Percentiles rank a stretch among this genome's conserved stretches.
These are phyloP conservation scores for Eretmocerus hayati DNA, from an alignment of 2,888 invertebrate species.

Conservation along the genomic window DNA sequence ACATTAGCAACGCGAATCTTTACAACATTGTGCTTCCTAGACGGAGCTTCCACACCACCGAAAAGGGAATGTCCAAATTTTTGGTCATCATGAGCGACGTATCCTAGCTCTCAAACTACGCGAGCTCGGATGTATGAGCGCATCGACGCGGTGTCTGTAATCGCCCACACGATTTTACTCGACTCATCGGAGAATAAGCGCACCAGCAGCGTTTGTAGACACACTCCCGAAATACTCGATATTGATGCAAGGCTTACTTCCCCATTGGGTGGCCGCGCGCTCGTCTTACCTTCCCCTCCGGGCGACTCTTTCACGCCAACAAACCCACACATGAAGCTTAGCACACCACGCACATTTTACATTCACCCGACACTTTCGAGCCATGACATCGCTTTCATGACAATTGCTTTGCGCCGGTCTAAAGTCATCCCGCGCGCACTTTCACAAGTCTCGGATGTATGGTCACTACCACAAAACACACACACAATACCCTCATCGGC, in stretches of 20 bases:
- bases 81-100: background rate
- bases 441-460: slow-evolving; percentile 24
- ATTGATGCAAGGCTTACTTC: slow-evolving; percentile 3
- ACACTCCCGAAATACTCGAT: background rate
- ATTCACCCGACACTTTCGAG: slow-evolving; percentile 23
- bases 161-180: slow-evolving; percentile 9
- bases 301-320: background rate
- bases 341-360: slow-evolving; percentile 27
- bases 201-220: slow-evolving; percentile 7
- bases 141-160: slow-evolving; percentile 25
- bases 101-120: slow-evolving; percentile 1
- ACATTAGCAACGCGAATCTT: background rate
- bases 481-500: slow-evolving; percentile 1
- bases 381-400: slow-evolving; percentile 23
- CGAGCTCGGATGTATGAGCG: slow-evolving; percentile 21
- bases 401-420: slow-evolving; percentile 22
- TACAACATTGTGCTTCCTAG: background rate
- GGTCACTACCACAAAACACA: slow-evolving; percentile 22
- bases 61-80: background rate
- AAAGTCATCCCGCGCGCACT: slow-evolving; percentile 21
- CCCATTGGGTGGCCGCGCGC: background rate
- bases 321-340: slow-evolving; percentile 26
- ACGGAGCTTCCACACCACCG: background rate
- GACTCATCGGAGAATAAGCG: slow-evolving; percentile 1
- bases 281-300: background rate